Evolutionary conservation across 2,797 vertebrate genomes (phyloP), one percentile per base, ranked within the genome.

Genomic region (Spinus pinus): DNA sequence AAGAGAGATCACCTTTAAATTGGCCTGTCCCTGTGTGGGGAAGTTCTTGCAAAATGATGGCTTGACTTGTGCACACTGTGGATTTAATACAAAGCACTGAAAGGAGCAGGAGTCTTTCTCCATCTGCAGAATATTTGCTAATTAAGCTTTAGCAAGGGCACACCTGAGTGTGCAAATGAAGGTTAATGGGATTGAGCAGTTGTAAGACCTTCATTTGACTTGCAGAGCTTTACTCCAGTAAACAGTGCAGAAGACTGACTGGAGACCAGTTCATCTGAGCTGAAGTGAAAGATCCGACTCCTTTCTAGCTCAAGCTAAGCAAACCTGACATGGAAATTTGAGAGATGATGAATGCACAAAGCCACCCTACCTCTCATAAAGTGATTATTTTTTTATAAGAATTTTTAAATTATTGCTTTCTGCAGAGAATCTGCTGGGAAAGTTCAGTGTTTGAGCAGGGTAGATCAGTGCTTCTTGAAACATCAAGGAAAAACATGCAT

Each of bases 131-230:
- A 67, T 81, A 72, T 81, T 85, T 74, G 22, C 90, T 61, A 81
- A 61, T 78, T 44, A 85, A 93, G 75, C 88, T 89, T 90, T 57
- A 62, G 53, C 81, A 67, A 83, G 84, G 81, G 46, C 81, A 74
- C 35, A 49, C 23, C 54, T 82, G 24, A 64, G 41, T 31, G 70
- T 94, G 81, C 70, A 81, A 75, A 94, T 61, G 67, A 61, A 85
- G 67, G 57, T 78, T 94, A 94, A 95, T 91, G 92, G 73, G 92
- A 92, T 78, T 87, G 88, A 93, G 75, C 71, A 27, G 74, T 57
- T 92, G 12, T 65, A 71, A 91, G 61, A 90, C 86, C 90, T 93
- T 82, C 46, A 77, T 88, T 88, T 88, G 82, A 57, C 80, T 86
- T 81, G 80, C 72, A 84, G 69, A 91, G 90, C 86, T 95, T 85